phyloP scores from a whole-genome alignment of 2,113 vertebrate genomes.

The Forbesichthys papilliferus region DNA sequence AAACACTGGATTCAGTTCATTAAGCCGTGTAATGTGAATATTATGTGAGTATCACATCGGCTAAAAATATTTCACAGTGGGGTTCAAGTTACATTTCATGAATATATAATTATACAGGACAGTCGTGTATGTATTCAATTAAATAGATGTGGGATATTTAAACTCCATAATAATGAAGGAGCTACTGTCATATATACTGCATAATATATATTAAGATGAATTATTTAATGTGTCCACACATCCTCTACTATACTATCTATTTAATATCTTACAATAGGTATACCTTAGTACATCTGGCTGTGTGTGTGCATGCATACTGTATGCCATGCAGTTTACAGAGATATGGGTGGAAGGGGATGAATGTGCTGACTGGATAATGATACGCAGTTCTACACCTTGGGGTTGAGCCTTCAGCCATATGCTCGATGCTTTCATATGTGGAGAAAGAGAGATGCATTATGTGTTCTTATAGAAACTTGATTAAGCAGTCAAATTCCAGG shows the following conservation, averaged over 20 bases:
- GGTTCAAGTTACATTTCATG: background rate
- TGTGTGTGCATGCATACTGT: conserved; percentile 9
- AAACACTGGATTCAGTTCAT: no score
- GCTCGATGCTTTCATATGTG: conserved; percentile 70
- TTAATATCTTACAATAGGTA: no score
- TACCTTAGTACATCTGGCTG: background rate
- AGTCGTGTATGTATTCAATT: no score
- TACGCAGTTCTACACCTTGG: conserved; percentile 66
- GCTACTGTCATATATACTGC: background rate
- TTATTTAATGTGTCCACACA: no score
- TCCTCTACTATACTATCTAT: background rate
- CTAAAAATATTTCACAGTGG: no score
- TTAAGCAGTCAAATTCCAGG: conserved; percentile 3
- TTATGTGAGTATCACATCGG: no score
- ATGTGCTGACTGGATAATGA: conserved; percentile 83
- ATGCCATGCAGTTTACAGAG: background rate
- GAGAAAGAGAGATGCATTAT: conserved; percentile 4
- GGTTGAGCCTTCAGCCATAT: conserved; percentile 70
- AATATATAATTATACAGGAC: background rate
- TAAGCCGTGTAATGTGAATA: no score
- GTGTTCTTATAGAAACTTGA: no score
- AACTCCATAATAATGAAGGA: background rate
- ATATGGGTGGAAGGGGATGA: conserved; percentile 37
- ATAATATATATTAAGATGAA: no score
- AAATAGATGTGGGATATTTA: background rate